A percentile compares a stretch with the other conserved stretches of the same genome.
Conservation (phyloP, 92 coral and sea anemone genomes). For the Muricea muricata region DNA sequence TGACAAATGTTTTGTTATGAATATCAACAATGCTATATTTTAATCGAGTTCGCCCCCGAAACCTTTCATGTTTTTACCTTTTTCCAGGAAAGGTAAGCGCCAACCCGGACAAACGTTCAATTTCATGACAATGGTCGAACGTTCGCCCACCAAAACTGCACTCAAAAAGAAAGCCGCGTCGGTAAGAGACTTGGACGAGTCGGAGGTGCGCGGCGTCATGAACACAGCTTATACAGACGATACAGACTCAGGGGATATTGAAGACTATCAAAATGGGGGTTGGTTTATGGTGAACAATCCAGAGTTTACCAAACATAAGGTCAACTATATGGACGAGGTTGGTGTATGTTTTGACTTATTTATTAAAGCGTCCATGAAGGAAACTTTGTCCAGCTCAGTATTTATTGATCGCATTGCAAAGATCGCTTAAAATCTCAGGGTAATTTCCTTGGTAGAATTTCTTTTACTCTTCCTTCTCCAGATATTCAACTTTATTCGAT, state of each 20-base stretch:
- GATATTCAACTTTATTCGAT: no score
- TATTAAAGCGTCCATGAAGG: no score
- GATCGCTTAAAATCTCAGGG: no score
- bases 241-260: not conserved
- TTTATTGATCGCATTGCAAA: no score
- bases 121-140: constrained; percentile 19
- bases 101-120: not conserved
- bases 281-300: constrained; percentile 30
- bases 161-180: constrained; percentile 12
- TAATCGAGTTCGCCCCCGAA: no score
- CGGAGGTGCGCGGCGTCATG: constrained; percentile 24
- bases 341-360: no score
- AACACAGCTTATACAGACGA: constrained; percentile 1
- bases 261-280: not conserved
- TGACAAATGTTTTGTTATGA: no score
- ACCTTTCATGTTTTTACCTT: no score
- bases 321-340: constrained; percentile 30
- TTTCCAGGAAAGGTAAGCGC: not conserved
- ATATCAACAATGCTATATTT: no score
- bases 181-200: constrained; percentile 20
- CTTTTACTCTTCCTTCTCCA: no score
- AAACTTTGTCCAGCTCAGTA: no score
- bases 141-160: constrained; percentile 19
- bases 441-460: no score
- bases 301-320: constrained; percentile 8